These are phyloP conservation scores for Furcifer pardalis DNA, from an alignment of 2,797 vertebrate genomes.

Conservation along the genomic window DNA sequence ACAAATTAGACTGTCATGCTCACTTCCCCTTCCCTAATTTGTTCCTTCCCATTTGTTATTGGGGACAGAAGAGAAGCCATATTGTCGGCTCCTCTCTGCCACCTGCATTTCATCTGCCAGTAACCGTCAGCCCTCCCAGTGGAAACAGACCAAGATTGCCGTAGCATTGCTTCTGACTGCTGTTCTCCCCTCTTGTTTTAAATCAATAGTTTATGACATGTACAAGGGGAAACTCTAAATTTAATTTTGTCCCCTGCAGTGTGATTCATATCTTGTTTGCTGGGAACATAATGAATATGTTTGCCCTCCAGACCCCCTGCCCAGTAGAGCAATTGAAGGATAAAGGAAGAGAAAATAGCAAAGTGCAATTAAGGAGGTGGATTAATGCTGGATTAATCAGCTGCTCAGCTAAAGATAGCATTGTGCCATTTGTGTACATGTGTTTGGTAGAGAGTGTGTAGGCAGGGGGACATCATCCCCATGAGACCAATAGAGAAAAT, in stretches of 20 bases:
- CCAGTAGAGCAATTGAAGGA: slow-evolving; percentile 75
- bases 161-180: slow-evolving; percentile 53
- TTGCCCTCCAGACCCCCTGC: slow-evolving; percentile 76
- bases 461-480: slow-evolving; percentile 40
- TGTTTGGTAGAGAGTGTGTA: neutral
- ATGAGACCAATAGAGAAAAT: slow-evolving; percentile 49
- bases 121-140: slow-evolving; percentile 35
- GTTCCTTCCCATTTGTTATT: neutral
- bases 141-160: slow-evolving; percentile 33
- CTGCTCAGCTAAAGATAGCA: slow-evolving; percentile 63
- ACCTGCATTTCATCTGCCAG: slow-evolving; percentile 25
- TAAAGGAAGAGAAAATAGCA: slow-evolving; percentile 74
- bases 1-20: neutral
- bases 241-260: slow-evolving; percentile 80
- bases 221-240: slow-evolving; percentile 80
- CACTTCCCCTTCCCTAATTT: slow-evolving; percentile 15
- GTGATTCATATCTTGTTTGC: slow-evolving; percentile 78
- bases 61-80: neutral
- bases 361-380: slow-evolving; percentile 71
- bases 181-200: slow-evolving; percentile 71
- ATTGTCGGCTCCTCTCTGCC: slow-evolving; percentile 14
- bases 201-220: slow-evolving; percentile 82
- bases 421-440: slow-evolving; percentile 38
- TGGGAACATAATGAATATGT: slow-evolving; percentile 78
- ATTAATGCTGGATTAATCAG: slow-evolving; percentile 76